Conservation (phyloP, 2,113 vertebrate genomes). For the Furnarius figulus region DNA sequence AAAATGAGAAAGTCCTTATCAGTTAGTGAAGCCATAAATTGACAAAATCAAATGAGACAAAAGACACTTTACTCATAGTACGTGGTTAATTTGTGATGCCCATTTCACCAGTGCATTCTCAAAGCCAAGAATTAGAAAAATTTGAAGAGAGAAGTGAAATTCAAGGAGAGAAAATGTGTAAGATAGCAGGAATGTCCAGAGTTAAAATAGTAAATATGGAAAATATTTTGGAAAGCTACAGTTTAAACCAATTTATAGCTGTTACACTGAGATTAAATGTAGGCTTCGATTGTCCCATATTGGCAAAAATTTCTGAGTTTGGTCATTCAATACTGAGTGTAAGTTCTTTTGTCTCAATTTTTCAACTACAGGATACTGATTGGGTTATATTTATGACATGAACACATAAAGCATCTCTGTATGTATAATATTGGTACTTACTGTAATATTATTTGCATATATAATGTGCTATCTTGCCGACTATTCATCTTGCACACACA, state of each 20-base stretch:
- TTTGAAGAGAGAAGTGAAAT: neutral
- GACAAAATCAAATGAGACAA: neutral
- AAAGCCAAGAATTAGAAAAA: neutral
- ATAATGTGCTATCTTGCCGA: neutral
- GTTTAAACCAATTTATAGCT: neutral
- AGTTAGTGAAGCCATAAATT: neutral
- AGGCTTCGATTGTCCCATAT: neutral
- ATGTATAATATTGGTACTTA: neutral
- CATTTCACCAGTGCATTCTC: neutral
- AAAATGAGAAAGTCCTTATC: neutral
- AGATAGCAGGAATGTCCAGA: neutral
- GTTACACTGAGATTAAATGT: neutral
- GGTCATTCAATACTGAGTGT: neutral
- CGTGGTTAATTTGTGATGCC: neutral
- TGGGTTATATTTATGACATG: neutral
- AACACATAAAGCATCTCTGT: neutral
- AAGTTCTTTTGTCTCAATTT: neutral
- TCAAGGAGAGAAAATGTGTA: rapidly evolving
- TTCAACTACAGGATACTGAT: neutral
- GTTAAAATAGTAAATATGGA: neutral
- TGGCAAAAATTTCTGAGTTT: neutral
- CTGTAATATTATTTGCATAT: neutral
- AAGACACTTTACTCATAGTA: rapidly evolving
- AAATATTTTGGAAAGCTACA: neutral
- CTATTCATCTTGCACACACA: neutral